Evolutionary conservation across 2,113 vertebrate species (phyloP), one percentile per base, ranked within the genome.

Genomic region (Climacteris rufus): DNA sequence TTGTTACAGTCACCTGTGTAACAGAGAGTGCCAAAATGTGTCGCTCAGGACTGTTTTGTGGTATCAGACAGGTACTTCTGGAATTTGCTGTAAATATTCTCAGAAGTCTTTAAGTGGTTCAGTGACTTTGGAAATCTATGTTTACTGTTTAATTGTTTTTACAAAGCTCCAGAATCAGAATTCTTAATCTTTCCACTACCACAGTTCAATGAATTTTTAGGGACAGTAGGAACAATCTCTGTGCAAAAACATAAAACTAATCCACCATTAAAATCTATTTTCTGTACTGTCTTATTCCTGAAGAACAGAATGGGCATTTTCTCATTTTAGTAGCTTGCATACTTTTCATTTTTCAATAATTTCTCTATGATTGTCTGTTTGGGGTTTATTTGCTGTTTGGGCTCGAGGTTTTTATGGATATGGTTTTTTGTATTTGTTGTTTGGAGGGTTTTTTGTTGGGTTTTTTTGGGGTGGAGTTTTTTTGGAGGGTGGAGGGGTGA

Each of bases 1-100:
- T 88, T 0, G 0, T 22, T 27, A 8, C 15, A 54, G 28, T 14
- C 22, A 25, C 5, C 23, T 12, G 8, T 15, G 16, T 50, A 40
- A 61, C 5, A 22, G 0, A 25, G 23, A 11, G 5, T 50, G 17
- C 15, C 14, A 30, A 42, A 53, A 66, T 5, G 21, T 15, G 13
- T 31, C 66, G 18, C 19, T 40, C 24, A 15, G 17, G 15, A 44
- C 7, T 31, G 9, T 10, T 35, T 31, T 30, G 59, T 31, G n/a
- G 11, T 42, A 33, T 7, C 24, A 56, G 11, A 16, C 21, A 66
- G 9, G 35, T 35, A 44, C 47, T 53, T 49, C 16, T 13, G 10
- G 22, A 91, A 64, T 50, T 37, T 44, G 24, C 45, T n/a, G 3
- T 7, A 60, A 64, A 12, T 24, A 44, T 57, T 69, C 45, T 42